phyloP scores from a whole-genome alignment of 2,113 vertebrate genomes.

The Sinosuthora webbiana region DNA sequence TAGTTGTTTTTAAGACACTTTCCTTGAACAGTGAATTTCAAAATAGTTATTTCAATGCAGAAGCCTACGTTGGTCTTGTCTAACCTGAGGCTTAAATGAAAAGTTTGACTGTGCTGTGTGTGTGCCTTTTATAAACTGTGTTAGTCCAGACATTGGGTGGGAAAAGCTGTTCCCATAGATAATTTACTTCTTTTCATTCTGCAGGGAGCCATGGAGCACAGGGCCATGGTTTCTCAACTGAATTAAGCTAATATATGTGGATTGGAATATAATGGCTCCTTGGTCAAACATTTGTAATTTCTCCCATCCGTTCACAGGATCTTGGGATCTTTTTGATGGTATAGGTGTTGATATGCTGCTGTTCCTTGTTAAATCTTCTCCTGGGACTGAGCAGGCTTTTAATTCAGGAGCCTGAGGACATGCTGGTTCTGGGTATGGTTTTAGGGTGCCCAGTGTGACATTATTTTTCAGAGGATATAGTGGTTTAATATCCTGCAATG shows the following conservation, averaged over 20 bases:
- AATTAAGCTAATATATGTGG: background rate
- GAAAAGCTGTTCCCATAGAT: background rate
- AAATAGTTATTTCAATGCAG: background rate
- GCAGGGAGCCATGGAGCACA: background rate
- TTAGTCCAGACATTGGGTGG: background rate
- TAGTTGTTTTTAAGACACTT: background rate
- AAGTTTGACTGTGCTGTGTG: rapidly evolving
- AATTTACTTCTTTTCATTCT: background rate
- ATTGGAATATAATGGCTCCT: background rate
- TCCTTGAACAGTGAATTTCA: background rate
- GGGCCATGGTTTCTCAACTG: background rate
- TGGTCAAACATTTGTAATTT: background rate
- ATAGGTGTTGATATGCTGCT: background rate
- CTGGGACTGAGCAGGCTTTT: background rate
- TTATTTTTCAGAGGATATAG: background rate
- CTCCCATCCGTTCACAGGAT: background rate
- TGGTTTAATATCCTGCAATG: background rate
- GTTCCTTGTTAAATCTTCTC: background rate
- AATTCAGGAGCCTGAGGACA: background rate
- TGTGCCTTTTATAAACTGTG: rapidly evolving
- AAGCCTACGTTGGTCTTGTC: background rate
- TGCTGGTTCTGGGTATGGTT: background rate
- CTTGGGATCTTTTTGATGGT: background rate
- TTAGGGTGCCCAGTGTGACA: rapidly evolving
- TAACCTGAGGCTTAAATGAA: background rate